Evolutionary conservation across 2,113 vertebrate species (phyloP), one percentile per base, ranked within the genome.

Genomic region (Orientallactaga bullata): DNA sequence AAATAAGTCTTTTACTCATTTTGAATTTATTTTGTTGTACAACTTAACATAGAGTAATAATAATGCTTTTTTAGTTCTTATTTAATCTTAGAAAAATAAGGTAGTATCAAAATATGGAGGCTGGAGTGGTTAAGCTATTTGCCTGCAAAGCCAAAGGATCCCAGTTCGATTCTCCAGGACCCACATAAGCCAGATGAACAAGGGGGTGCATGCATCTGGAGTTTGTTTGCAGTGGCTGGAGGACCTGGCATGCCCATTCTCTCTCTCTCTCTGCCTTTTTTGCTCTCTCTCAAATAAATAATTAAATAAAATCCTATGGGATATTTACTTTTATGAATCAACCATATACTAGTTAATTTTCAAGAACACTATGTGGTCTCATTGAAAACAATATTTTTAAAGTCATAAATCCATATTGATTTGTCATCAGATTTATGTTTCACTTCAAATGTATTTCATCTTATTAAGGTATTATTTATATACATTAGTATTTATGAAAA

Each of bases 1-100:
- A 61, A 73, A 39, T 77, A 77, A 81, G 55, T 28, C 13, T 68
- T 55, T 39, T 16, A 79, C 21, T 26, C 13, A 80, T 72, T 28
- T 95, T 6, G 3, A 92, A 88, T 89, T 73, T 47, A 55, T 87
- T 86, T 86, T 91, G 80, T 55, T 91, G 6, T 47, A 24, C 24
- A 78, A 82, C 37, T 51, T 91, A 42, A 85, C 60, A 60, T 39
- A 20, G 5, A 91, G 28, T 42, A 81, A 30, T 76, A 90, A 51
- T 89, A 61, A 47, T 35, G 6, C 72, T 74, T 68, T 15, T 73
- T 69, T 68, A 37, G 12, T 84, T 93, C n/a, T 42, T 76, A 73
- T 76, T 81, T 66, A 35, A 39, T 80, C 5, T 51, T 66, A 84
- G 42, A 8, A 47, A 61, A 85, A 63, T 55, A 85, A 71, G 35